Base-by-base conservation (phyloP, 2,888 invertebrate species). In the Lathronympha strigana region DNA sequence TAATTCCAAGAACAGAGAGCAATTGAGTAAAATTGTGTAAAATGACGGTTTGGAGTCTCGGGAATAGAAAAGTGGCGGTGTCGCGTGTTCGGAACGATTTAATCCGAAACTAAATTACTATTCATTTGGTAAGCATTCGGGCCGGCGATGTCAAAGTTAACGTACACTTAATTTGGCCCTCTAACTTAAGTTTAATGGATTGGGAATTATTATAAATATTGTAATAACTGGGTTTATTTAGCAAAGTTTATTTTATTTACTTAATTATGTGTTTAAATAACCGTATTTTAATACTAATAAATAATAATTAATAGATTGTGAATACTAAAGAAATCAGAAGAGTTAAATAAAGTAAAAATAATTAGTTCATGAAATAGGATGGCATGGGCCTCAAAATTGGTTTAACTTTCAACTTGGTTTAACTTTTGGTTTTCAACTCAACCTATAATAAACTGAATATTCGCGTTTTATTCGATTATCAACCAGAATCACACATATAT, bases 1-100 rank as follows among this genome's bases (percentile, higher is more conserved):
- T 92, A 92, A 91, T 92, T 91, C 92, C 81, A 72, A 86, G 92
- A 92, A 92, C 86, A 76, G 82, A 86, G 87, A 90, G 90, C 90
- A 87, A 90, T 90, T 88, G 88, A 86, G 88, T 91, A 88, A 90
- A 92, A 91, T 92, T 90, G 90, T 89, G 89, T 91, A 90, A 91
- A 92, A 92, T 91, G 91, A 90, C 86, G 89, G 91, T 87, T 88
- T 84, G 77, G 84, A 87, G 79, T 85, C 84, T 87, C 74, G 78
- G 85, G 88, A 90, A 91, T 91, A 92, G 92, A 89, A 91, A 91
- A 91, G 92, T 90, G 90, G 90, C 84, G 77, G 84, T 92, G 92
- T 92, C 92, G 92, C 92, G 92, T 92, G 92, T 90, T 90, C 76
- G 74, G 74, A 91, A 87, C 91, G 89, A 91, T 92, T 92, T 91